Evolutionary conservation across 2,113 vertebrate species (phyloP), one percentile per base, ranked within the genome.

Genomic region (Chaetura pelagica): DNA sequence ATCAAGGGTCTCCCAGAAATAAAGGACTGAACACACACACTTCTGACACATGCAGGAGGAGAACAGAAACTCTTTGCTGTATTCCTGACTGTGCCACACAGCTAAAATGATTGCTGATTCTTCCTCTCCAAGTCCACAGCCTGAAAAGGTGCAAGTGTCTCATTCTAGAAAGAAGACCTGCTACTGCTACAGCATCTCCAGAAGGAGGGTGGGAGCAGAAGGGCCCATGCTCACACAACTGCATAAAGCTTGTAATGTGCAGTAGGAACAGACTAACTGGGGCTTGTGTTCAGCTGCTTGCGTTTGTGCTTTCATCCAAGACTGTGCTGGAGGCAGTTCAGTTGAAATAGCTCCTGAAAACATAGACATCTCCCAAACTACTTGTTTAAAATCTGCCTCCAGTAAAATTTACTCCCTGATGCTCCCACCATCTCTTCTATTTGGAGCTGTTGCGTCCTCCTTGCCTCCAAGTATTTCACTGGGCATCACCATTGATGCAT

Each of bases 271-370:
- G 66, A 24, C 15, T 46, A 78, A 76, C 32, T 23, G 29, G 35
- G 54, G 74, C 84, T 87, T 4, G 6, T 4, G 1, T 91, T 87
- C 84, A n/a, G 80, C 73, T 84, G 83, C 77, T 89, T 92, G 80
- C 57, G 81, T 4, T 21, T 38, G 3, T 58, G 69, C 84, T 95
- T 97, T 95, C 80, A 95, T 94, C 94, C 78, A 66, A 85, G 77
- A 84, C 69, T 93, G 9, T 90, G 95, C 96, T 96, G 87, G 77
- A 96, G 95, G 96, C 91, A 82, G 69, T 87, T 78, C 69, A 46
- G 83, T 89, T 95, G 93, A 93, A 96, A 93, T 93, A 96, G 72
- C 86, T 92, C 80, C 86, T 71, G 91, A 94, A 97, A 94, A 96
- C 62, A 90, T 12, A 96, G 94, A 86, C 30, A 40, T 96, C 76